Conservation (phyloP, 1,140 invertebrate genomes). For the Parasteatoda tepidariorum region DNA sequence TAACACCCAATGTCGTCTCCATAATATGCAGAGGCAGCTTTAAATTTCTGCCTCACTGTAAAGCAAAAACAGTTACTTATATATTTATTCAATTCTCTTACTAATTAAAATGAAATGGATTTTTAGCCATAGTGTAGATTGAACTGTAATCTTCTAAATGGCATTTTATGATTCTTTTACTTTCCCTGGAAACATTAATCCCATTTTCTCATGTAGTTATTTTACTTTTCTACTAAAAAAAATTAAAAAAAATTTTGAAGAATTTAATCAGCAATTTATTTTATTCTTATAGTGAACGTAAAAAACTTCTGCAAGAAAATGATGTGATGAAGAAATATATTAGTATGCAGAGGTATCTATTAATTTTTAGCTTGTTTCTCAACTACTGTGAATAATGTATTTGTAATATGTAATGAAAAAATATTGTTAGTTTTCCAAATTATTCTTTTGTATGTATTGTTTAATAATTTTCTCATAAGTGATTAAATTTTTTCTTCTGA, state of each 20-base stretch:
- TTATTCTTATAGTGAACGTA: constrained; percentile 4
- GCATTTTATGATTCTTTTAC: neutral
- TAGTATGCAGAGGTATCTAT: constrained; percentile 10
- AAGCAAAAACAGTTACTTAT: too few species aligned
- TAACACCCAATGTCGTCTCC: too few species aligned
- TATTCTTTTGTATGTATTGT: neutral
- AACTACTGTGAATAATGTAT: too few species aligned
- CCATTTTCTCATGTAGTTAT: neutral
- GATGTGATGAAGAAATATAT: constrained; percentile 33
- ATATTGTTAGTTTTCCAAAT: neutral
- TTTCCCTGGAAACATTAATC: neutral
- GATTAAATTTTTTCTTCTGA: neutral
- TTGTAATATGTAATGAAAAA: neutral
- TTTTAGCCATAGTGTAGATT: neutral
- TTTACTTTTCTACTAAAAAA: neutral
- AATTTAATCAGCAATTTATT: too few species aligned
- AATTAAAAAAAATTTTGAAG: too few species aligned
- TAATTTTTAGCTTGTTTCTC: too few species aligned
- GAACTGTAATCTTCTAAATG: neutral
- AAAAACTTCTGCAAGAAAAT: constrained; percentile 24
- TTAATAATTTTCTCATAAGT: neutral
- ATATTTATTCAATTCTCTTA: too few species aligned
- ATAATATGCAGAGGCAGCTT: too few species aligned
- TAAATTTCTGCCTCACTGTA: too few species aligned
- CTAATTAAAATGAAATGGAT: neutral